A percentile compares a stretch with the other conserved stretches of the same genome.
Conservation (phyloP, 1,140 invertebrate genomes). For the Nomia melanderi region DNA sequence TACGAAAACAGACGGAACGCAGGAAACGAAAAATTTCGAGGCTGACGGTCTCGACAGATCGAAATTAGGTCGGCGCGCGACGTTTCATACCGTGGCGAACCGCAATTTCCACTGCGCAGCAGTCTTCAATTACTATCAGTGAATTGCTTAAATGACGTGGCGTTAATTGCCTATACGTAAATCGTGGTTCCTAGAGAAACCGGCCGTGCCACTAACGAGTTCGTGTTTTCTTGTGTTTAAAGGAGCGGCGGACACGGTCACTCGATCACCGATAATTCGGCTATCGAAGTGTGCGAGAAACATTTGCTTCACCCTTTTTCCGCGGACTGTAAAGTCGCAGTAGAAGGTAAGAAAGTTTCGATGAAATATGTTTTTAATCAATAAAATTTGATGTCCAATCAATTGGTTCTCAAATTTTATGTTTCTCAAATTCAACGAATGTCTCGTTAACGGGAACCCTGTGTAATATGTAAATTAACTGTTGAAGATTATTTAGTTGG, state of each 20-base stretch:
- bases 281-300: too few relatives aligned
- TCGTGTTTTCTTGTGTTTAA: conserved; percentile 2
- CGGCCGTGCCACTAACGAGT: conserved; percentile 14
- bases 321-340: too few relatives aligned
- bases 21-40: background rate
- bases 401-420: too few relatives aligned
- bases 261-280: background rate
- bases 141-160: conserved; percentile 36
- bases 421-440: too few relatives aligned
- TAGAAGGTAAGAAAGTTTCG: too few relatives aligned
- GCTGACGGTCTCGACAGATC: background rate
- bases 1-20: background rate
- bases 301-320: too few relatives aligned
- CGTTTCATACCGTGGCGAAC: conserved; percentile 7
- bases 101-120: conserved; percentile 25
- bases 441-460: too few relatives aligned
- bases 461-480: too few relatives aligned
- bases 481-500: too few relatives aligned
- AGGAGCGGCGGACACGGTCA: conserved; percentile 16
- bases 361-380: too few relatives aligned
- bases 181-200: conserved; percentile 22
- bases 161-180: conserved; percentile 35
- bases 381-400: too few relatives aligned
- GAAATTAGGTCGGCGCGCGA: conserved; percentile 17
- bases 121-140: conserved; percentile 31